phyloP scores from a whole-genome alignment of 2,797 vertebrate genomes.

The Pangasius mekongensis region DNA sequence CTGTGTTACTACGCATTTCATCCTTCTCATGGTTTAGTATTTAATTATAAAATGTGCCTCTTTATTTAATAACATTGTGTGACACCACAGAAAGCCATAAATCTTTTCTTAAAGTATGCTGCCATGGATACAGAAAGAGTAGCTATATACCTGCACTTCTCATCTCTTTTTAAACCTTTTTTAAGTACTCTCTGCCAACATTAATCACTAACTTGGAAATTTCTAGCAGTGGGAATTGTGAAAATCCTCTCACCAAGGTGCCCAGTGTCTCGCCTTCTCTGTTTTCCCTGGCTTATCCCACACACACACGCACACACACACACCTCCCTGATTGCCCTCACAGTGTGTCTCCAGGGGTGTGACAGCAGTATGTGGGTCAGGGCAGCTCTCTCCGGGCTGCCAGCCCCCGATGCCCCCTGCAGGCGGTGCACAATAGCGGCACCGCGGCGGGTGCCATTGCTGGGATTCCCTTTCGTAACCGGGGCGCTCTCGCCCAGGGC shows the following conservation, averaged over 20 bases:
- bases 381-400: slow-evolving; percentile 75
- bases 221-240: slow-evolving; percentile 51
- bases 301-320: slow-evolving; percentile 32
- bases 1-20: slow-evolving; percentile 17
- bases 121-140: slow-evolving; percentile 37
- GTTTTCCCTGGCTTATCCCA: slow-evolving; percentile 51
- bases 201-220: slow-evolving; percentile 51
- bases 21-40: slow-evolving; percentile 38
- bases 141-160: slow-evolving; percentile 34
- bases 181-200: slow-evolving; percentile 39
- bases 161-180: slow-evolving; percentile 34
- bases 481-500: slow-evolving; percentile 79
- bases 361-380: slow-evolving; percentile 85
- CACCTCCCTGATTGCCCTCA: slow-evolving; percentile 55
- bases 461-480: slow-evolving; percentile 85
- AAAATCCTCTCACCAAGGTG: slow-evolving; percentile 56
- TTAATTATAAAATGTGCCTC: slow-evolving; percentile 54
- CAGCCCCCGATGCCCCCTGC: slow-evolving; percentile 80
- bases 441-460: slow-evolving; percentile 81
- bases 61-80: slow-evolving; percentile 45
- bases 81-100: slow-evolving; percentile 46
- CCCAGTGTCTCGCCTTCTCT: slow-evolving; percentile 51
- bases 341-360: slow-evolving; percentile 82
- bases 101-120: slow-evolving; percentile 31
- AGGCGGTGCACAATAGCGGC: slow-evolving; percentile 78